Base-by-base conservation (phyloP, 2,888 invertebrate species). In the Elysia crispata region DNA sequence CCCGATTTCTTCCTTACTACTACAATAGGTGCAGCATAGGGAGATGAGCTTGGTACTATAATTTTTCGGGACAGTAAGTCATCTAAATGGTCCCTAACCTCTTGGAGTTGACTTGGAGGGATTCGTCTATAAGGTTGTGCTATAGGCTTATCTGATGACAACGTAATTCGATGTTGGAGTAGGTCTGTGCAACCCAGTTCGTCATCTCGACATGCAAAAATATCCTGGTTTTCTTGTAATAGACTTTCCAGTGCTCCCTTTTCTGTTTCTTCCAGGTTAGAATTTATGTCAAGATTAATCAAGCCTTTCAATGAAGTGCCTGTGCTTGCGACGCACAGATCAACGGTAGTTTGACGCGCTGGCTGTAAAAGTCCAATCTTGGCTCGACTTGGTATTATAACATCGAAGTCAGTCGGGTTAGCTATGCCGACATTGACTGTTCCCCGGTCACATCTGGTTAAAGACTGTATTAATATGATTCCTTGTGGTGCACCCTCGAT, bases 1-100 rank as follows among this genome's bases (percentile, higher is more conserved):
- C 54, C 66, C n/a, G 64, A 33, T 54, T 69, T 66, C 25, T 77
- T 77, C 23, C 73, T 33, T 1, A 72, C 70, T 41, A 33, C 23
- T 15, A 76, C 62, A 8, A 64, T 64, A 20, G 41, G 64, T 1
- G 76, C 30, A 15, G 76, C 76, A 76, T 76, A 76, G 3, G 76
- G 76, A 41, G 62, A 62, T 18, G n/a, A n/a, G 31, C 76, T 76
- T 15, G 41, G 31, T 31, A 62, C 15, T 49, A 72, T 25, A 0
- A 76, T n/a, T 3, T 28, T 25, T 28, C 62, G n/a, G 33, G 41
- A 62, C 18, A 76, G 23, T 11, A 64, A 41, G 1, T 13, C 33
- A 18, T 66, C 62, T 15, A 76, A 30, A n/a, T 76, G 76, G 1
- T 25, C 64, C 60, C 41, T 76, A 8, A 76, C 76, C 18, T 62